These are phyloP conservation scores for Apoda limacodes DNA, from an alignment of 2,888 invertebrate genomes.

Conservation along the genomic window DNA sequence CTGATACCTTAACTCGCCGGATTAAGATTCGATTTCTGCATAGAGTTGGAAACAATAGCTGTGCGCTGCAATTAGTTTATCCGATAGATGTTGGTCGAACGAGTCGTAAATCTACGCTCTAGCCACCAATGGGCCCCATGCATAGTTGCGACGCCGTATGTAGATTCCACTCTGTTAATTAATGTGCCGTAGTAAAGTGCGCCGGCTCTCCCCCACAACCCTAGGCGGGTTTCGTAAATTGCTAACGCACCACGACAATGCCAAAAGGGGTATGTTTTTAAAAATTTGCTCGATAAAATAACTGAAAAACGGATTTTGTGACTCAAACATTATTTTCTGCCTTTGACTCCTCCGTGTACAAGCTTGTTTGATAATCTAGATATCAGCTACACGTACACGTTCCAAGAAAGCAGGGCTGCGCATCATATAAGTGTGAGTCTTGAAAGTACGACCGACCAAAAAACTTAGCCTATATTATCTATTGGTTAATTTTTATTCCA, in stretches of 20 bases:
- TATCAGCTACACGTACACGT: no score
- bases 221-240: slow-evolving; percentile 57
- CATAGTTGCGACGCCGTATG: slow-evolving; percentile 59
- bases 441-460: no score
- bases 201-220: slow-evolving; percentile 49
- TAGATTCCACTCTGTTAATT: slow-evolving; percentile 64
- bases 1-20: slow-evolving; percentile 30
- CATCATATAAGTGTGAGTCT: no score
- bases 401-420: no score
- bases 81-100: slow-evolving; percentile 65
- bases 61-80: slow-evolving; percentile 64
- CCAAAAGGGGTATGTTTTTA: no score
- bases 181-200: slow-evolving; percentile 63
- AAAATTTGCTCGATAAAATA: no score
- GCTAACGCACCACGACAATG: slow-evolving; percentile 59
- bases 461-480: no score
- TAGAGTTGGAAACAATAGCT: slow-evolving; percentile 65
- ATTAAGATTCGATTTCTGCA: slow-evolving; percentile 44
- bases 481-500: no score
- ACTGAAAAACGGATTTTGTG: no score
- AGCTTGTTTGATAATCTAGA: no score
- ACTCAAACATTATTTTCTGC: no score
- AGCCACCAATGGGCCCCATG: slow-evolving; percentile 56
- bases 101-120: slow-evolving; percentile 64
- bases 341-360: no score